Base-by-base conservation (phyloP, 1,140 invertebrate species). In the Holotrichia oblita region DNA sequence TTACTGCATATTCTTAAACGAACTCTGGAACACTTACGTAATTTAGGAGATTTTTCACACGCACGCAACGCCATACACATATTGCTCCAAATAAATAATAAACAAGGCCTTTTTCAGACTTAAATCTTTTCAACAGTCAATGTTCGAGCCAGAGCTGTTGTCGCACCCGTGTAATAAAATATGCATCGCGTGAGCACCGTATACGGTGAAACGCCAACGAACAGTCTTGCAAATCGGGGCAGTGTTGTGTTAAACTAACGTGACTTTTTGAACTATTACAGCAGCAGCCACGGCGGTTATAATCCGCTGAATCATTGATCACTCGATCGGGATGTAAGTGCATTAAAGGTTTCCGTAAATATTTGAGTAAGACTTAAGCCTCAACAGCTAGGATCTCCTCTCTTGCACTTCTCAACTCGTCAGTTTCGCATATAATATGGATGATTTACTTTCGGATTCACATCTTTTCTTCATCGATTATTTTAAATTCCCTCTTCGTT, bases 261-360 rank as follows among this genome's bases (percentile, higher is more conserved):
- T 34, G 73, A 44, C 41, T 44, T 42, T 20, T 74, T 20, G 40
- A 74, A 74, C 24, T 72, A 40, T 40, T 14, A 22, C 48, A 17
- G 48, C 10, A 22, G 61, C 61, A 69, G 61, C 61, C 12, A 69
- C 61, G 73, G 34, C 73, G 27, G 73, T 74, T 74, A 34, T 77
- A 78, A 74, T 74, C 77, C 72, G 40, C 77, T 78, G 77, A 78
- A 78, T 78, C 40, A 78, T 78, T 78, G 77, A 78, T 78, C 77
- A 78, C 7, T 41, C 77, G 72, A 78, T 78, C 72, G 77, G 27
- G 61, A 69, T 44, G 72, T 78, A 78, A 78, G 48, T 78, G 77
- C 77, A 78, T 78, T 78, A 78, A 73, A 41, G 77, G 77, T 41
- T 78, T 44, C 73, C 40, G 77, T 78, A 78, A 78, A 78, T 78